Percentiles rank a stretch among this genome's conserved stretches.
Conservation (phyloP, 2,797 vertebrate genomes). For the Orestias chungarensis region DNA sequence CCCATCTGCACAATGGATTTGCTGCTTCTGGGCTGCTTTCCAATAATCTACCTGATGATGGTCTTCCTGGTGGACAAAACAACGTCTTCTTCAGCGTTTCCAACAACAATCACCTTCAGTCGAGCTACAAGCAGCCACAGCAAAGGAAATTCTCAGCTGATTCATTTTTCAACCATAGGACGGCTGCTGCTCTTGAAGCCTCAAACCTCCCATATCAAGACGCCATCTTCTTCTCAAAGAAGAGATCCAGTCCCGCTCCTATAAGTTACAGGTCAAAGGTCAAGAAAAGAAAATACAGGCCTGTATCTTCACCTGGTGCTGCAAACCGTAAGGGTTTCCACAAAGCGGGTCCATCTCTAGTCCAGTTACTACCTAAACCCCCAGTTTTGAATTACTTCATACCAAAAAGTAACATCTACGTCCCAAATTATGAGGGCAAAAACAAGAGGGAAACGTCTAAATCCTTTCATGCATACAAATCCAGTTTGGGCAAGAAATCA, state of each 20-base stretch:
- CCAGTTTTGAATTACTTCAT: slow-evolving; percentile 16
- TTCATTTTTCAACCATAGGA: slow-evolving; percentile 11
- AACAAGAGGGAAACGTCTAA: neutral
- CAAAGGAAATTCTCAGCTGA: slow-evolving; percentile 3
- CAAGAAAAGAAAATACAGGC: slow-evolving; percentile 6
- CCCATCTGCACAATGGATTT: slow-evolving; percentile 4
- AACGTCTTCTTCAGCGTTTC: slow-evolving; percentile 2
- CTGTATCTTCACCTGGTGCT: slow-evolving; percentile 10
- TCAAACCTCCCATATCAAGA: slow-evolving; percentile 12
- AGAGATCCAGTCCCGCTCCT: neutral
- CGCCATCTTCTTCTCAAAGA: slow-evolving; percentile 12
- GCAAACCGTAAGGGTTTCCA: slow-evolving; percentile 3
- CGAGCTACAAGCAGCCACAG: slow-evolving; percentile 7
- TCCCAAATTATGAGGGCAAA: slow-evolving; percentile 14
- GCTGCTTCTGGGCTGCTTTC: slow-evolving; percentile 7
- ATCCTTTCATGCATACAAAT: slow-evolving; percentile 5
- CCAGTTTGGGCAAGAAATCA: slow-evolving; percentile 10
- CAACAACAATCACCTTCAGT: slow-evolving; percentile 3
- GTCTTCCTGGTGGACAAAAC: slow-evolving; percentile 4
- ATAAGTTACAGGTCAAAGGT: slow-evolving; percentile 2
- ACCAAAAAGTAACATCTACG: slow-evolving; percentile 8
- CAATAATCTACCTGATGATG: slow-evolving; percentile 9
- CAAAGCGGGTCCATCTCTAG: slow-evolving; percentile 1
- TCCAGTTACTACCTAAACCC: slow-evolving; percentile 1
- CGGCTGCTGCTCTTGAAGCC: neutral